Percentiles rank a stretch among this genome's conserved stretches.
Evolutionary conservation across 2,888 invertebrate species (phyloP).

Genomic region (Drosophila birchii): DNA sequence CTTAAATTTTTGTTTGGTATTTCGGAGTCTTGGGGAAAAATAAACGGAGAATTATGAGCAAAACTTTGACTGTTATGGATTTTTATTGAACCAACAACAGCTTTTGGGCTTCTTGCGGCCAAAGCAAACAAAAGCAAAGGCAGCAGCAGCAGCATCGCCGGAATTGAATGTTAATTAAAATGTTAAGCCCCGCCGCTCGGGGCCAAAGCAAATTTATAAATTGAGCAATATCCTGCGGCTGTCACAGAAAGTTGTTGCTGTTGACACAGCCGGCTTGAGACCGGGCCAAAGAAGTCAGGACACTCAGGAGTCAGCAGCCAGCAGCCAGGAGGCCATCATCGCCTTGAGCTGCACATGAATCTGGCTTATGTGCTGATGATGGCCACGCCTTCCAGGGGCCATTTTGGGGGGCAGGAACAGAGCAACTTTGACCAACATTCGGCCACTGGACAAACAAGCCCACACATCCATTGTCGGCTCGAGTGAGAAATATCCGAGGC

Average conservation of each 20-base stretch:
- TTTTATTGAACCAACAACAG: slow-evolving; percentile 51
- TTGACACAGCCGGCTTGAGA: slow-evolving; percentile 25
- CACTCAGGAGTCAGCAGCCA: neutral
- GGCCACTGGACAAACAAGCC: slow-evolving; percentile 32
- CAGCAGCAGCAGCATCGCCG: slow-evolving; percentile 11
- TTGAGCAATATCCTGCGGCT: slow-evolving; percentile 49
- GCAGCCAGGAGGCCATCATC: neutral
- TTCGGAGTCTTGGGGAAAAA: slow-evolving; percentile 39
- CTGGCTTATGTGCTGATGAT: slow-evolving; percentile 27
- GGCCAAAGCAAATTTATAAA: slow-evolving; percentile 43
- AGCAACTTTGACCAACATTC: slow-evolving; percentile 30
- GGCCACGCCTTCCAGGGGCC: slow-evolving; percentile 28
- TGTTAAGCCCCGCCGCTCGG: slow-evolving; percentile 27
- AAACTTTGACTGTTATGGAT: slow-evolving; percentile 50
- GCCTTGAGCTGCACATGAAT: slow-evolving; percentile 36
- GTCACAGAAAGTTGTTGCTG: slow-evolving; percentile 39
- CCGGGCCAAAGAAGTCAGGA: slow-evolving; percentile 2
- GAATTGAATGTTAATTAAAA: slow-evolving; percentile 51
- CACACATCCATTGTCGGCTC: slow-evolving; percentile 17
- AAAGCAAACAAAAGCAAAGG: slow-evolving; percentile 27
- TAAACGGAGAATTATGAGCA: slow-evolving; percentile 58
- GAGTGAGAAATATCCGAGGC: slow-evolving; percentile 39
- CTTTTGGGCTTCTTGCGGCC: slow-evolving; percentile 42
- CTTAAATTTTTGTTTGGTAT: slow-evolving; percentile 11
- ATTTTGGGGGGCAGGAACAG: slow-evolving; percentile 9